Evolutionary conservation across 2,888 invertebrate species (phyloP), one percentile per base, ranked within the genome.

Genomic region (Andrena haemorrhoa): DNA sequence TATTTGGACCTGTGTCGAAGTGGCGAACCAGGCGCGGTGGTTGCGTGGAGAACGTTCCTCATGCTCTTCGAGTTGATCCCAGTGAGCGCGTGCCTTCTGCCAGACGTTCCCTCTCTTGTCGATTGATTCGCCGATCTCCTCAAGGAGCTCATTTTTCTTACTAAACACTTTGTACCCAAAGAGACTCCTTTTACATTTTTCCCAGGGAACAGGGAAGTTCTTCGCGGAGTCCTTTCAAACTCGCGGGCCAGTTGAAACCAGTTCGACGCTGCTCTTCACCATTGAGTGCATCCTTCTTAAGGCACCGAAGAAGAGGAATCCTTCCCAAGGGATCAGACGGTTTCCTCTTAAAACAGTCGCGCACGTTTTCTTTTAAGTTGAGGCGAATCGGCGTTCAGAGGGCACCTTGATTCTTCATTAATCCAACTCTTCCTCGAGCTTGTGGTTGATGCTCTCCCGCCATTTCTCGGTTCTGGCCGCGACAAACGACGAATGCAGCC

Each of bases 1-100:
- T 94, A 94, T 84, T 94, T 94, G 85, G 93, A 90, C 53, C 93
- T 88, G 41, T 92, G 89, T 20, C 92, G 89, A 26, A 93, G 89
- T 1, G 93, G 91, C 3, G 93, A 92, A 6, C 90, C 91, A 0
- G 90, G 90, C 8, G 87, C 78, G 16, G 85, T 77, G 35, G 86
- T 79, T 2, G 82, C 64, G 26, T 86, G 83, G 23, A 79, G 47
- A 31, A 88, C 85, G 79, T 89, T 92, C 60, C 90, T 90, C 53
- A 92, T 84, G 79, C 92, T 91, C 79, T 90, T 92, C 47, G 92
- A 87, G 71, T 83, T 81, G 81, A 87, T 77, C 20, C 91, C 91
- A 61, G 90, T 78, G 31, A 89, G 75, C 23, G 89, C 90, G 76
- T 90, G 88, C 2, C 91, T 81, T 20, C 90, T 87, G n/a, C 85